These are phyloP conservation scores for Procavia capensis DNA, from an alignment of 2,113 vertebrate genomes.

Conservation along the genomic window DNA sequence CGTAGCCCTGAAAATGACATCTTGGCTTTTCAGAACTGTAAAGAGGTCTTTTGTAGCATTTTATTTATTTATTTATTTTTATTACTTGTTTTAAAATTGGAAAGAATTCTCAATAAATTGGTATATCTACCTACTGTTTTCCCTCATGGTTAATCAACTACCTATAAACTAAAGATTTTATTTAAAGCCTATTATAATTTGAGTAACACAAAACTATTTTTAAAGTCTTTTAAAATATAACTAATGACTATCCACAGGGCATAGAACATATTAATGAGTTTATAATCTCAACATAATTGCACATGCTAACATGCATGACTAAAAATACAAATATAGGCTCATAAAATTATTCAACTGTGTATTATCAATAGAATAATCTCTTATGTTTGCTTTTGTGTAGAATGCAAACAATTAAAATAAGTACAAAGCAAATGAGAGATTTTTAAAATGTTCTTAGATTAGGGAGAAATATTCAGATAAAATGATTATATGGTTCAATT, in stretches of 20 bases:
- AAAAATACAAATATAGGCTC: background rate
- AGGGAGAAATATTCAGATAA: background rate
- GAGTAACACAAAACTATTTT: background rate
- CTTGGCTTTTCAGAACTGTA: too few species aligned
- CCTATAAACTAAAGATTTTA: background rate
- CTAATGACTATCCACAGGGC: background rate
- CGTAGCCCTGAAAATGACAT: too few species aligned
- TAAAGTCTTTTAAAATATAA: slow-evolving; percentile 33
- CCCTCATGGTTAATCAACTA: background rate
- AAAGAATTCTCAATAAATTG: background rate
- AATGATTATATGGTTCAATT: background rate
- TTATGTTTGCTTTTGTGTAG: background rate
- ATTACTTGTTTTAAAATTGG: background rate
- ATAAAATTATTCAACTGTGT: background rate
- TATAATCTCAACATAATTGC: too few species aligned
- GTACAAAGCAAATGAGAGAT: background rate
- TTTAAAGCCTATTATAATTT: background rate
- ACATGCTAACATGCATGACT: background rate
- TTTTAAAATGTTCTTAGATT: background rate
- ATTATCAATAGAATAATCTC: background rate
- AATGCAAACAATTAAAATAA: background rate
- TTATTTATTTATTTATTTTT: background rate
- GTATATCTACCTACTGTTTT: background rate
- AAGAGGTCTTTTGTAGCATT: too few species aligned
- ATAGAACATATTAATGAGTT: background rate